phyloP scores from a whole-genome alignment of 2,113 vertebrate species.

The Blennius ocellaris region DNA sequence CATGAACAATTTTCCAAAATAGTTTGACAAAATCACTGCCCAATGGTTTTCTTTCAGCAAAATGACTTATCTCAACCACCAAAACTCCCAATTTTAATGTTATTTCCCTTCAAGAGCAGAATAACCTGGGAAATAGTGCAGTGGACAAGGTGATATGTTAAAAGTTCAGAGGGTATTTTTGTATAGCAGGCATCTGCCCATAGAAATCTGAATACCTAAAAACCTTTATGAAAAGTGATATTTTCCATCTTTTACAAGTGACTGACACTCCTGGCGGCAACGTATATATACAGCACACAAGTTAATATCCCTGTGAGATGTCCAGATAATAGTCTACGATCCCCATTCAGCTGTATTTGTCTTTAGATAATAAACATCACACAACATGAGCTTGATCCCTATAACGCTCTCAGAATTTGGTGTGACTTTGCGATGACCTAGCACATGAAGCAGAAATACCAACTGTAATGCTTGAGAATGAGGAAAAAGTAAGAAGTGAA shows the following conservation, averaged over 20 bases:
- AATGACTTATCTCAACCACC: constrained; percentile 17
- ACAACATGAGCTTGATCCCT: constrained; percentile 37
- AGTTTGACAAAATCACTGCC: constrained; percentile 32
- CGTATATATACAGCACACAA: constrained; percentile 13
- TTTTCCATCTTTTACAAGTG: constrained; percentile 11
- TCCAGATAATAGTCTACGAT: constrained; percentile 56
- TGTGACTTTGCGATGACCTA: constrained; percentile 51
- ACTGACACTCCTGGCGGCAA: constrained; percentile 18
- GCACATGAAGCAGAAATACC: constrained; percentile 33
- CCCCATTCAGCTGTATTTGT: constrained; percentile 64
- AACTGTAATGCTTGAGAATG: constrained; percentile 39
- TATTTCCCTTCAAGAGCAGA: constrained; percentile 31
- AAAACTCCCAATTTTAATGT: constrained; percentile 17
- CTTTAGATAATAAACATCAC: constrained; percentile 65
- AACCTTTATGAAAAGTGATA: not conserved
- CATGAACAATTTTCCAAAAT: constrained; percentile 22
- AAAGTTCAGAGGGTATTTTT: constrained; percentile 26
- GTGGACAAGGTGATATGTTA: constrained; percentile 19
- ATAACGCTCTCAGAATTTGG: constrained; percentile 40
- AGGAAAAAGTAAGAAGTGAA: constrained; percentile 13
- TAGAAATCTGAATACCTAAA: constrained; percentile 5
- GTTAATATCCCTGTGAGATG: constrained; percentile 30
- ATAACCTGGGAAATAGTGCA: constrained; percentile 6
- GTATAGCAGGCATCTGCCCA: constrained; percentile 2
- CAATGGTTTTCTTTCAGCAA: constrained; percentile 33